phyloP scores from a whole-genome alignment of 2,113 vertebrate species.

The Plecturocebus donacophilus region DNA sequence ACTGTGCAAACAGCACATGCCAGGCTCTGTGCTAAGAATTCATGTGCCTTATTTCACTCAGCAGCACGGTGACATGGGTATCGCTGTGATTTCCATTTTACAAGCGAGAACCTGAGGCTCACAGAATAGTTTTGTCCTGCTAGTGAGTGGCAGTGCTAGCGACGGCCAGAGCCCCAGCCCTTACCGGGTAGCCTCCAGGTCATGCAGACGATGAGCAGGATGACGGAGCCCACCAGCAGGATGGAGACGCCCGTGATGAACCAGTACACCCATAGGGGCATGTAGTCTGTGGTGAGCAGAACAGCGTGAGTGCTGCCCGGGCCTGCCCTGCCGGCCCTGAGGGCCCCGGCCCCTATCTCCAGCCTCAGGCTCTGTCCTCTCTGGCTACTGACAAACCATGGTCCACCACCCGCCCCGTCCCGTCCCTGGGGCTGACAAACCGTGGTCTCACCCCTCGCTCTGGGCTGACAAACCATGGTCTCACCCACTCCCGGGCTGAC shows the following conservation, averaged over 20 bases:
- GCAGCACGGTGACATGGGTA: not conserved
- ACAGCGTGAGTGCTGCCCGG: not conserved
- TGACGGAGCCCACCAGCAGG: conserved; percentile 82
- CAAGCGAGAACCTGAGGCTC: not conserved
- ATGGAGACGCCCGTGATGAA: conserved; percentile 80
- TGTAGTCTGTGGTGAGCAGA: conserved; percentile 69
- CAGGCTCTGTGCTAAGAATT: not conserved
- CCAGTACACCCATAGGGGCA: conserved; percentile 81
- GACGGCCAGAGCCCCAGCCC: not conserved
- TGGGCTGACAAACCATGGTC: not conserved
- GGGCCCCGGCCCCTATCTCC: not conserved
- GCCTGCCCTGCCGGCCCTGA: too few species aligned
- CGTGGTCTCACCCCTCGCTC: not conserved
- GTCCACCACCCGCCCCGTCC: too few species aligned
- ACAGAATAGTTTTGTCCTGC: not conserved
- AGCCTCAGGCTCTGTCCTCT: not conserved
- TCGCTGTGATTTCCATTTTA: not conserved
- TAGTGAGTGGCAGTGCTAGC: not conserved
- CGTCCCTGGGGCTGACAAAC: too few species aligned
- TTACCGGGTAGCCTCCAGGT: conserved; percentile 82
- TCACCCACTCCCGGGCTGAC: too few species aligned
- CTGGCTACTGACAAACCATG: not conserved
- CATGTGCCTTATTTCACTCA: not conserved
- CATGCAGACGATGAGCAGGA: conserved; percentile 80
- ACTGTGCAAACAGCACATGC: not conserved